Conservation (phyloP, 2,113 vertebrate species). For the Rattus rattus region DNA sequence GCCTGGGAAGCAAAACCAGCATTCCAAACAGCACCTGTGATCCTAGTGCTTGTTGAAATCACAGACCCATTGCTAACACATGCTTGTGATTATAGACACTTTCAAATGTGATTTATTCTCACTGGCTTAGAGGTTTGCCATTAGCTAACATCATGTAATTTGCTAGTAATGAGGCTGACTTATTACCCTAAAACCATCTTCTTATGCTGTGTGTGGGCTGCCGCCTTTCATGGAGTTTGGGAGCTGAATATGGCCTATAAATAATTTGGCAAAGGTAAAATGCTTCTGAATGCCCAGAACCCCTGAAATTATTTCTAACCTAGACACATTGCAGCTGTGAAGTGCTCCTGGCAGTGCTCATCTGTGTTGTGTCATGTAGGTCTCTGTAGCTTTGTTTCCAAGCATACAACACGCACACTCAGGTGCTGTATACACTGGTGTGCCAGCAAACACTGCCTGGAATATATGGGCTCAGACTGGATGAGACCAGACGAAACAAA, state of each 20-base stretch:
- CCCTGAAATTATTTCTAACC: neutral
- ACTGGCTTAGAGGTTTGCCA: no score
- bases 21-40: no score
- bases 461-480: neutral
- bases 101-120: neutral
- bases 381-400: neutral
- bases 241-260: neutral
- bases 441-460: neutral
- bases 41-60: neutral
- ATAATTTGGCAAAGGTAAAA: neutral
- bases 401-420: neutral
- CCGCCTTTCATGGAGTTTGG: neutral
- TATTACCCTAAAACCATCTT: neutral
- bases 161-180: no score
- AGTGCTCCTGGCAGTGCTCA: neutral
- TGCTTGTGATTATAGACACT: accelerated
- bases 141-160: no score
- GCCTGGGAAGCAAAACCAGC: neutral
- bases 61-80: neutral
- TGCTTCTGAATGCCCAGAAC: neutral
- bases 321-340: neutral
- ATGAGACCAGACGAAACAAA: neutral
- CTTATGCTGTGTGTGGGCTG: neutral
- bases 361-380: no score
- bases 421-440: neutral